phyloP scores from a whole-genome alignment of 2,113 vertebrate genomes.

The Pygoscelis adeliae region DNA sequence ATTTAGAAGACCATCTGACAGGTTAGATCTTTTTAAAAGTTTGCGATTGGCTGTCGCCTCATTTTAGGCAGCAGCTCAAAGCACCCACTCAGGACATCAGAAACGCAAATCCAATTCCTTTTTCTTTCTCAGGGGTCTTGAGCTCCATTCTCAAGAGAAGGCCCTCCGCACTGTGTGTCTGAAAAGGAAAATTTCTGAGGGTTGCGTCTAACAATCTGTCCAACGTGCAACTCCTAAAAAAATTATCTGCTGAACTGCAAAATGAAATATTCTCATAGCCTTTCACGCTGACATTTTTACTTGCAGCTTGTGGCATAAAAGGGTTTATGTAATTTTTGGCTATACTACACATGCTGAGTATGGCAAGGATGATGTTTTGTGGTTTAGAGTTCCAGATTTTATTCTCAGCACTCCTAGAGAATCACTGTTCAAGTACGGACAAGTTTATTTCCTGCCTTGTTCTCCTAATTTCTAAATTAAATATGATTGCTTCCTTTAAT shows the following conservation, averaged over 20 bases:
- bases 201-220: neutral
- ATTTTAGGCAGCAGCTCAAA: neutral
- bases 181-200: neutral
- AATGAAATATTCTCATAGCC: slow-evolving; percentile 24
- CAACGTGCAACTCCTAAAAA: slow-evolving; percentile 3
- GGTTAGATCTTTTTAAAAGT: neutral
- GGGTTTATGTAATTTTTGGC: slow-evolving; percentile 40
- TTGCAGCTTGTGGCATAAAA: slow-evolving; percentile 32
- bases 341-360: slow-evolving; percentile 15
- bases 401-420: neutral
- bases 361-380: slow-evolving; percentile 22
- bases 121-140: neutral
- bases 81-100: neutral
- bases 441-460: slow-evolving; percentile 1
- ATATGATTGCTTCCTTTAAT: neutral
- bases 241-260: slow-evolving; percentile 37
- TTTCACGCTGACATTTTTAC: slow-evolving; percentile 7
- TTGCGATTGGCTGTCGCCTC: neutral
- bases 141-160: neutral
- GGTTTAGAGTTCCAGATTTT: slow-evolving; percentile 20
- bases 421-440: neutral
- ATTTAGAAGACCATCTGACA: neutral
- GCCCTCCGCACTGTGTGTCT: neutral
- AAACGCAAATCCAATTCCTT: neutral
- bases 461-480: slow-evolving; percentile 15